Conservation (phyloP, 2,888 invertebrate genomes). For the Heteromurus nitidus region DNA sequence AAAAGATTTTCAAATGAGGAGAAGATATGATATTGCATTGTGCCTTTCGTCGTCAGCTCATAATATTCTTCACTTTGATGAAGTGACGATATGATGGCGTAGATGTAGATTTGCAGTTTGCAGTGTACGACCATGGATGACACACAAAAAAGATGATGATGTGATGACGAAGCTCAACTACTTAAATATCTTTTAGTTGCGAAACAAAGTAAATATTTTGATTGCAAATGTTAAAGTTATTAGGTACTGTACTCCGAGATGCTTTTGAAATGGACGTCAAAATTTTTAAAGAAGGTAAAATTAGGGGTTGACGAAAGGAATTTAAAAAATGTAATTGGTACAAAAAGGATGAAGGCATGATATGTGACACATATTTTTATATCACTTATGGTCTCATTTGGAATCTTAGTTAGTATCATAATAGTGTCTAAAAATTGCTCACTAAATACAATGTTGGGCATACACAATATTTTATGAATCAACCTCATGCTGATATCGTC, state of each 20-base stretch:
- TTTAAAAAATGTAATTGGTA: constrained; percentile 29
- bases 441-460: too few species aligned
- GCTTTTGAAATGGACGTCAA: constrained; percentile 20
- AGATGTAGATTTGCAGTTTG: neutral
- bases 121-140: too few species aligned
- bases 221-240: constrained; percentile 43
- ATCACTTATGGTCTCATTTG: neutral
- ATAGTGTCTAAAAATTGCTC: too few species aligned
- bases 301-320: constrained; percentile 23
- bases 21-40: neutral
- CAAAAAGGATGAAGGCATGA: neutral
- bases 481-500: neutral
- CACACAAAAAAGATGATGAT: constrained; percentile 16
- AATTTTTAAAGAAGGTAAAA: constrained; percentile 34
- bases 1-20: constrained; percentile 9
- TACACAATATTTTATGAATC: too few species aligned
- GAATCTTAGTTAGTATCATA: too few species aligned
- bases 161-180: neutral
- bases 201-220: constrained; percentile 58
- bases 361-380: constrained; percentile 16
- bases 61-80: constrained; percentile 5
- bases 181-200: too few species aligned
- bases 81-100: constrained; percentile 25
- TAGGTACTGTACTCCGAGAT: too few species aligned
- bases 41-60: neutral